Percentiles rank a stretch among this genome's conserved stretches.
Conservation (phyloP, 2,797 vertebrate genomes). For the Botia almorhae region DNA sequence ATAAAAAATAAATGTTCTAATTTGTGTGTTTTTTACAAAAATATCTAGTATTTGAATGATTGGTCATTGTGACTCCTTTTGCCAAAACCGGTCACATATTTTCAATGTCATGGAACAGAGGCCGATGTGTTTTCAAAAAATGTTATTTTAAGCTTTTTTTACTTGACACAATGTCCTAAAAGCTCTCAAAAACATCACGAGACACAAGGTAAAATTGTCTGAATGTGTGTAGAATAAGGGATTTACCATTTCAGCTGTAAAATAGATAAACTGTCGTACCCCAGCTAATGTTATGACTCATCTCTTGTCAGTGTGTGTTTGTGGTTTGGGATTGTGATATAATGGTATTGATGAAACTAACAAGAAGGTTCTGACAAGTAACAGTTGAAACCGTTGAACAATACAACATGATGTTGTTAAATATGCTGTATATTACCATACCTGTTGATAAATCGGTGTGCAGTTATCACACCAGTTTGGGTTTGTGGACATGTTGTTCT, state of each 20-base stretch:
- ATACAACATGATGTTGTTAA: background rate
- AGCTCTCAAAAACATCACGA: background rate
- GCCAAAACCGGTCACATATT: background rate
- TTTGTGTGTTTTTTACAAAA: no score
- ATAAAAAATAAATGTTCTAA: no score
- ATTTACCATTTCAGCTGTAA: no score
- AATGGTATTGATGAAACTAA: background rate
- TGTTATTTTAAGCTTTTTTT: background rate
- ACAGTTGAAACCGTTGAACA: background rate
- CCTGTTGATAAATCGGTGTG: background rate
- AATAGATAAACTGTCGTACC: no score
- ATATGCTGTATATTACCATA: background rate
- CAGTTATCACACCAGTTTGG: background rate
- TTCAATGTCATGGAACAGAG: background rate
- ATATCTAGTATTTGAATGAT: no score
- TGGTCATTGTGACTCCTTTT: no score
- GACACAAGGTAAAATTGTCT: no score
- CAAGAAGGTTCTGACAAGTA: background rate
- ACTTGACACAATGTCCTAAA: background rate
- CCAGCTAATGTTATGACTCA: background rate
- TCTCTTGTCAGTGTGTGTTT: background rate
- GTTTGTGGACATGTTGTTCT: background rate
- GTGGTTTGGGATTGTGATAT: background rate
- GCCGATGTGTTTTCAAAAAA: background rate
- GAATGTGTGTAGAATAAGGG: background rate